Base-by-base conservation (phyloP, 2,888 invertebrate species). In the Ophonus ardosiacus region DNA sequence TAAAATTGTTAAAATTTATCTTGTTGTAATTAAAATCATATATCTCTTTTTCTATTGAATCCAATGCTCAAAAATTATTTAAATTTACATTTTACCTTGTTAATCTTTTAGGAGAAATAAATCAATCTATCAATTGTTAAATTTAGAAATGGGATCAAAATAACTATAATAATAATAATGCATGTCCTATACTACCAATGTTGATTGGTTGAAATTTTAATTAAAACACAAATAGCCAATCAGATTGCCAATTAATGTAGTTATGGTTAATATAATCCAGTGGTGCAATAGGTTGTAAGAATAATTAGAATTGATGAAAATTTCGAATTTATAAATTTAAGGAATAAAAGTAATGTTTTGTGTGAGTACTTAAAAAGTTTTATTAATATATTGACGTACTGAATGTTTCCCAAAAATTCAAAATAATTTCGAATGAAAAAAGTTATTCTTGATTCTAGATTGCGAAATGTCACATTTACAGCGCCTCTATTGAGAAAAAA, bases 251-350 rank as follows among this genome's bases (percentile, higher is more conserved):
- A 74, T 43, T 74, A 51, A 43, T 40, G 10, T 74, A 74, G 71
- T 74, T 40, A 18, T 68, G 38, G 31, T 43, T 74, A 40, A 40
- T 74, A 74, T 74, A 74, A 74, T 74, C 71, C 40, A 74, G 43
- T 40, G 71, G 71, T 74, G 71, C 71, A 74, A 74, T 74, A 74
- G 43, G 43, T 74, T 68, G 3, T 68, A 68, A 68, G 71, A 38
- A 38, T 68, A 68, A 68, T 68, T 38, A 68, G 38, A 15, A 68
- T 4, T 63, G n/a, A 31, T 68, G 6, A 10, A 31, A 21, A 18
- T 63, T 10, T 59, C 59, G 24, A 65, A 65, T 24, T 65, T 65
- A 65, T 15, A 31, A 38, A 31, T 68, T 38, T 68, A 7, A 68
- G 17, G 17, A 38, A 38, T 63, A n/a, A n/a, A n/a, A n/a, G n/a